Conservation (phyloP, 64 coral and sea anemone species). For the Montipora efflorescens region DNA sequence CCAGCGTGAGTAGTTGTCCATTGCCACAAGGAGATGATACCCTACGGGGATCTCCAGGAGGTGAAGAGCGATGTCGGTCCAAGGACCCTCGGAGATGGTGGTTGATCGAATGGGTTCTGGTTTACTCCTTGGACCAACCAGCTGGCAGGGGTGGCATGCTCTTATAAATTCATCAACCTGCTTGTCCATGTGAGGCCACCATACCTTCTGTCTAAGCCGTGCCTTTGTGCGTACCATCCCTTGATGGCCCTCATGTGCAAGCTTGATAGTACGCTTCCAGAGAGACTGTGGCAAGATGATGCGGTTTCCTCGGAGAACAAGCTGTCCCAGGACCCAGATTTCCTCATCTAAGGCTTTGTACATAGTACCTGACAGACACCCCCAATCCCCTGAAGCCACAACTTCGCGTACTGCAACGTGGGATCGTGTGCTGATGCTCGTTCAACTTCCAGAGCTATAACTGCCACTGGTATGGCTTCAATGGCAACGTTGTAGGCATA, state of each 20-base stretch:
- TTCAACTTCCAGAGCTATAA: neutral
- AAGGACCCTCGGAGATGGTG: neutral
- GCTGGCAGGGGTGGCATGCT: slow-evolving; percentile 39
- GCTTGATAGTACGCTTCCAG: too few species aligned
- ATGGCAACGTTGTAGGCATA: slow-evolving; percentile 40
- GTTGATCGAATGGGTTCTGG: slow-evolving; percentile 35
- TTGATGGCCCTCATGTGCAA: neutral
- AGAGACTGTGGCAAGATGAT: too few species aligned
- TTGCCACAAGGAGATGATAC: slow-evolving; percentile 3
- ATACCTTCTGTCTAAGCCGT: too few species aligned
- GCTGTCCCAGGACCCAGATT: too few species aligned
- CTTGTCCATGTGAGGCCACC: slow-evolving; percentile 22
- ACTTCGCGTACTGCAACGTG: neutral
- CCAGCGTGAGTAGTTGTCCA: slow-evolving; percentile 48
- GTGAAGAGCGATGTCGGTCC: slow-evolving; percentile 11
- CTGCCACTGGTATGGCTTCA: neutral
- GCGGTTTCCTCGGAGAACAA: slow-evolving; percentile 1
- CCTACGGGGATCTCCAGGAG: slow-evolving; percentile 3
- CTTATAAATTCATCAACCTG: slow-evolving; percentile 3
- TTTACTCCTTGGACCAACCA: slow-evolving; percentile 37
- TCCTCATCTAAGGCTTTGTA: too few species aligned
- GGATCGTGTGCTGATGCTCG: neutral
- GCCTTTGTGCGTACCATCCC: slow-evolving; percentile 9
- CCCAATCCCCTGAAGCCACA: slow-evolving; percentile 11
- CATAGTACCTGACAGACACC: neutral